These are phyloP conservation scores for Thomomys bottae DNA, from an alignment of 2,113 vertebrate species.

Conservation along the genomic window DNA sequence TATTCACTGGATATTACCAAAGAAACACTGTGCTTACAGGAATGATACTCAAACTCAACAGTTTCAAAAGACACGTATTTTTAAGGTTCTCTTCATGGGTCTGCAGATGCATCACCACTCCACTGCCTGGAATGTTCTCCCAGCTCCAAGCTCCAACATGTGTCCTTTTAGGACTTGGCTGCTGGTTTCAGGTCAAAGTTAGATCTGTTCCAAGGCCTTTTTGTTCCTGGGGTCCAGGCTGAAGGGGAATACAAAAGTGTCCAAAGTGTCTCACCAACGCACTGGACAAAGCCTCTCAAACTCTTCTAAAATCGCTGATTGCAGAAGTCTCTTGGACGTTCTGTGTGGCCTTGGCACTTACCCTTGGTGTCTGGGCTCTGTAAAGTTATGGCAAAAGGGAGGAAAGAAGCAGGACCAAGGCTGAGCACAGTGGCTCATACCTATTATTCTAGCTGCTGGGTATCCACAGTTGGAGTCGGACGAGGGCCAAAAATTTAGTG, in stretches of 20 bases:
- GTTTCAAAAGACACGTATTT: background rate
- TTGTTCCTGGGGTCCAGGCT: background rate
- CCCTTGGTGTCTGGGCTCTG: background rate
- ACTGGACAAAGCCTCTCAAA: background rate
- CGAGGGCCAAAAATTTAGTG: no score
- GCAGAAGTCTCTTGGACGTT: background rate
- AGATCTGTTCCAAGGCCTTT: background rate
- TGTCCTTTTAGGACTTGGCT: background rate
- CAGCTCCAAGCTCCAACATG: background rate
- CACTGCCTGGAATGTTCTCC: background rate
- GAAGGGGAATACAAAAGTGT: background rate
- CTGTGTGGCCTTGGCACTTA: no score
- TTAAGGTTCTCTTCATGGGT: background rate
- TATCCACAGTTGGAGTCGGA: no score
- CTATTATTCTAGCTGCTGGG: no score
- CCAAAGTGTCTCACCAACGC: background rate
- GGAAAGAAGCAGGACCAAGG: no score
- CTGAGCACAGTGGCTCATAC: no score
- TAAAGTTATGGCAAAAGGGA: background rate
- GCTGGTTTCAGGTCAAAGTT: background rate
- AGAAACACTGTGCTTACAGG: background rate
- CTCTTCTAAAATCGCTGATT: background rate
- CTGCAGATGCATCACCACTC: background rate
- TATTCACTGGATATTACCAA: background rate
- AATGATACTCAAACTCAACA: background rate